A percentile compares a stretch with the other conserved stretches of the same genome.
Evolutionary conservation across 2,888 invertebrate genomes (phyloP).

Genomic region (Epicampocera succincta): DNA sequence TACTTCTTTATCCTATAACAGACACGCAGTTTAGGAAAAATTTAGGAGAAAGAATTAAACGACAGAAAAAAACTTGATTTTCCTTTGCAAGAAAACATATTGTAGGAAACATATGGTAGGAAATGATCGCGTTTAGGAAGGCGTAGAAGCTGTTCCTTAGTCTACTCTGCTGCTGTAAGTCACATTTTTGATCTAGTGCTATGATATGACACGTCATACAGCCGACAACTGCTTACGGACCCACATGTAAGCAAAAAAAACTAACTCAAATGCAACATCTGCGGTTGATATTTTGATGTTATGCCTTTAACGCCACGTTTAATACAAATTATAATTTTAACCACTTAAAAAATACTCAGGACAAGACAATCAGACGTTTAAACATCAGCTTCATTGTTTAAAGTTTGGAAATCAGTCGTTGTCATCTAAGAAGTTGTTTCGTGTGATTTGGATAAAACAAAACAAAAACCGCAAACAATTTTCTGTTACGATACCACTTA

Average conservation of each 20-base stretch:
- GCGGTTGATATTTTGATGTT: constrained; percentile 53
- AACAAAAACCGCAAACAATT: constrained; percentile 58
- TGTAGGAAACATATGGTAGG: too few relatives aligned
- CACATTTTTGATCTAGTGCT: background rate
- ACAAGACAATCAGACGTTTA: constrained; percentile 25
- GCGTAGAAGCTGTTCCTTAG: too few relatives aligned
- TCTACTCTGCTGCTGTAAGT: too few relatives aligned
- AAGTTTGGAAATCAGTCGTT: constrained; percentile 62
- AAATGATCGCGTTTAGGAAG: too few relatives aligned
- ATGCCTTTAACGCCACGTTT: constrained; percentile 45
- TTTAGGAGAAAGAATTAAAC: too few relatives aligned
- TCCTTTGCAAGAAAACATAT: too few relatives aligned
- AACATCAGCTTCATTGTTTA: constrained; percentile 55
- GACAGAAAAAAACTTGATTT: too few relatives aligned
- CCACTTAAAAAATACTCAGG: constrained; percentile 41
- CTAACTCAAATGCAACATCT: constrained; percentile 35
- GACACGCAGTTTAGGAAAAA: too few relatives aligned
- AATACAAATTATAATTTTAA: constrained; percentile 51
- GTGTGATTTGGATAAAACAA: constrained; percentile 21
- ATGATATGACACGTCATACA: constrained; percentile 45
- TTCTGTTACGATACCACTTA: constrained; percentile 30
- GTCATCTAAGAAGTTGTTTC: constrained; percentile 38
- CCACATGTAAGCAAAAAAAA: constrained; percentile 14
- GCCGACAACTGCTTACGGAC: constrained; percentile 57
- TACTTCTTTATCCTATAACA: too few relatives aligned